Percentiles rank a stretch among this genome's conserved stretches.
phyloP scores from a whole-genome alignment of 2,113 vertebrate species.

The Todiramphus saurophagus region DNA sequence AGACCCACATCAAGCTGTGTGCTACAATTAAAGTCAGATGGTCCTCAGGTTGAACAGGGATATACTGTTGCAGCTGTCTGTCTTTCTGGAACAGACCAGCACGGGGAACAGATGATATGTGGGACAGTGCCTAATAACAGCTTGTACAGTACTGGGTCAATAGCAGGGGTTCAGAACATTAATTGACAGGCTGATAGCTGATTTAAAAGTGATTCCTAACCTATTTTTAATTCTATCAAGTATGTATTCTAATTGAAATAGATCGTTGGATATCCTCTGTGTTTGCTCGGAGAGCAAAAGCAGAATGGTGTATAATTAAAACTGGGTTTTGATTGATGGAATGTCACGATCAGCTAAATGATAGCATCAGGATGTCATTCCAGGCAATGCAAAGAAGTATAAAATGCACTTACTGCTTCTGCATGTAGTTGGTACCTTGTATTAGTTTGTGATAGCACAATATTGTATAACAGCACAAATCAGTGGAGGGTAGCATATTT shows the following conservation, averaged over 20 bases:
- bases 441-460: neutral
- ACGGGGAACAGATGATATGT: slow-evolving; percentile 79
- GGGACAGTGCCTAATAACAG: slow-evolving; percentile 77
- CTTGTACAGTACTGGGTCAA: slow-evolving; percentile 73
- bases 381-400: neutral
- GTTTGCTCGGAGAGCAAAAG: neutral
- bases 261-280: neutral
- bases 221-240: slow-evolving; percentile 51
- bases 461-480: neutral
- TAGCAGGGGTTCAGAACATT: slow-evolving; percentile 74
- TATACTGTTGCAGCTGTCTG: slow-evolving; percentile 83
- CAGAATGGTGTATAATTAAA: slow-evolving; percentile 26
- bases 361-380: neutral
- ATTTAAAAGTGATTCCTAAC: slow-evolving; percentile 60
- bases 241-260: slow-evolving; percentile 32
- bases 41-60: slow-evolving; percentile 82
- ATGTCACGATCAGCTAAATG: neutral
- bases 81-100: slow-evolving; percentile 77
- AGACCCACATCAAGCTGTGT: slow-evolving; percentile 83
- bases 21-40: slow-evolving; percentile 88
- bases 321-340: slow-evolving; percentile 52
- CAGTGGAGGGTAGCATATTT: neutral
- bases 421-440: neutral
- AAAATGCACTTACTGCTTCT: neutral
- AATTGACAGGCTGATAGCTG: slow-evolving; percentile 72